Evolutionary conservation across 2,797 vertebrate species (phyloP), one percentile per base, ranked within the genome.

Genomic region (Heterohyrax brucei): DNA sequence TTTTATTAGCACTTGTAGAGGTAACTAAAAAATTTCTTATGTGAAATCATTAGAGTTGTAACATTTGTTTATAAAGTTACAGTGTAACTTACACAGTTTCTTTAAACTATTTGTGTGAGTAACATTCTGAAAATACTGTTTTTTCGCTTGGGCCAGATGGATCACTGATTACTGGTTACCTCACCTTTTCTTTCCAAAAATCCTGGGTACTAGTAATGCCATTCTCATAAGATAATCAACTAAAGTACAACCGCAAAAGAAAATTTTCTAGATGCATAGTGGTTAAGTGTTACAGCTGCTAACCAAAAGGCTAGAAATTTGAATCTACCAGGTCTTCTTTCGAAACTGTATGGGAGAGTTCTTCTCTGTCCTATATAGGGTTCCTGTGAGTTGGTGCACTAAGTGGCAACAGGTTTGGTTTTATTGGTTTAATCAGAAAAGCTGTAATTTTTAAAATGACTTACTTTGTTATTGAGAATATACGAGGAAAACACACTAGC

Each of bases 351-450:
- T 39, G 39, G 39, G 39, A 39, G 39, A 39, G 39, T 39, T 39
- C 39, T 39, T 39, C 39, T 39, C 39, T 39, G 39, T 39, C 39
- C 39, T 39, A 39, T 39, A 39, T 39, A 39, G 39, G 39, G 39
- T 39, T 39, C 2, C 39, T 39, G 39, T 39, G 39, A 39, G 39
- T 39, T 39, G 39, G 39, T 39, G 39, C 39, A 39, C 39, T 39
- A 39, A 39, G 39, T 39, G 39, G 39, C 39, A 39, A 39, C 39
- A 39, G 39, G 39, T 39, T 39, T 39, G 39, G 39, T 39, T 39
- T 89, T 9, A 26, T 78, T 30, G 61, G 64, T 93, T 26, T 86
- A 79, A 66, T 91, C 70, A 77, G 79, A 96, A 91, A 82, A 12
- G 81, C 75, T 87, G 28, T 93, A 61, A 82, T 70, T 91, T 79